Conservation (phyloP, 1,140 invertebrate species). For the Vanessa tameamea region DNA sequence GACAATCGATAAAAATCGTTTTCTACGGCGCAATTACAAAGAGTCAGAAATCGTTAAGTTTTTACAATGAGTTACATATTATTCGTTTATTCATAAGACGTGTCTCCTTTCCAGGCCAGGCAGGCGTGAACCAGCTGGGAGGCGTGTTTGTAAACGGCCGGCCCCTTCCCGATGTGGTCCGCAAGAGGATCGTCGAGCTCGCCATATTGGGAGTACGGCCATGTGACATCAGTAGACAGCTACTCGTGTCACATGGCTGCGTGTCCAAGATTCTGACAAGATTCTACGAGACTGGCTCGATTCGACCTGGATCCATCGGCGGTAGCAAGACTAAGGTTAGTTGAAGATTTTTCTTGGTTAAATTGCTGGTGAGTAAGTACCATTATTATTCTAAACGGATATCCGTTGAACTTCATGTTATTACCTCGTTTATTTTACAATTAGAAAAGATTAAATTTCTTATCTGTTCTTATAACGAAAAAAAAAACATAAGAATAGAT, state of each 20-base stretch:
- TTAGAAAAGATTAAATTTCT: no score
- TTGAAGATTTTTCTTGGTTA: not conserved
- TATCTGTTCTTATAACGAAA: no score
- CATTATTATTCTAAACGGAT: no score
- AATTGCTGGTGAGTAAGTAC: no score
- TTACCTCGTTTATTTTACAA: no score
- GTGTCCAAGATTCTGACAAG: constrained; percentile 96
- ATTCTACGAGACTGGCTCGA: constrained; percentile 97
- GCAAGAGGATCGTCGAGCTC: constrained; percentile 95
- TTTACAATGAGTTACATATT: constrained; percentile 16
- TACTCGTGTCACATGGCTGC: constrained; percentile 96
- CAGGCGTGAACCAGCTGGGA: constrained; percentile 97
- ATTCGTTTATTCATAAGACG: constrained; percentile 17
- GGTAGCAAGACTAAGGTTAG: constrained; percentile 94
- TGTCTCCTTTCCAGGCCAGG: constrained; percentile 86
- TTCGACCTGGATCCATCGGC: constrained; percentile 94
- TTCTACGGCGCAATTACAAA: not conserved
- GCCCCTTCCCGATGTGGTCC: constrained; percentile 95
- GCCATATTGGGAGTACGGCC: constrained; percentile 95
- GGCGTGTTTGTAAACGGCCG: constrained; percentile 98
- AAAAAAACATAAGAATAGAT: no score
- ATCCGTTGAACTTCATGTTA: no score
- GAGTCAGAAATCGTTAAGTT: constrained; percentile 4
- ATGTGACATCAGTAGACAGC: constrained; percentile 96
- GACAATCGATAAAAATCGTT: not conserved